Evolutionary conservation across 2,797 vertebrate species (phyloP).

Genomic region (Hydrocynus forskahlii): DNA sequence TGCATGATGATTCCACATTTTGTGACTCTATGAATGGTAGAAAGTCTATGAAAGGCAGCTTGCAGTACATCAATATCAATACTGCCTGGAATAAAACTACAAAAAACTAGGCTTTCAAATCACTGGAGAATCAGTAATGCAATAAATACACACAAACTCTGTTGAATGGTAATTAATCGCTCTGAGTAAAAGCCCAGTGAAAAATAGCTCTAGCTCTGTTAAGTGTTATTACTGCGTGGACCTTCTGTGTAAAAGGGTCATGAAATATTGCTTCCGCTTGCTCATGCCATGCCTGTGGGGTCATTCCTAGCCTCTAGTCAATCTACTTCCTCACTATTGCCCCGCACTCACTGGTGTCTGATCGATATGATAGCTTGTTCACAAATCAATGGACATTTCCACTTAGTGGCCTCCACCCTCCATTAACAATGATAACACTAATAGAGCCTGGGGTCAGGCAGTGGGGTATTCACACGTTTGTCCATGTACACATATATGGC

Average conservation of each 20-base stretch:
- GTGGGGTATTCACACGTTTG: neutral
- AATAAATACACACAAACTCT: neutral
- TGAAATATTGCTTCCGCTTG: neutral
- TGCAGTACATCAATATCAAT: neutral
- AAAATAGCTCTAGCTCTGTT: conserved; percentile 6
- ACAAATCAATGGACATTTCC: conserved; percentile 78
- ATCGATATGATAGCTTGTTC: conserved; percentile 67
- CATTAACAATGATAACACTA: conserved; percentile 46
- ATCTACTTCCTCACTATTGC: conserved; percentile 57
- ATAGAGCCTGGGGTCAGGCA: conserved; percentile 13
- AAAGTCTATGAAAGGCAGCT: neutral
- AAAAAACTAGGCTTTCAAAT: conserved; percentile 11
- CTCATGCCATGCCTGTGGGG: conserved; percentile 32
- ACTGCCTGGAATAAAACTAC: neutral
- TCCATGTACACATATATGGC: neutral
- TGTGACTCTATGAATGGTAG: neutral
- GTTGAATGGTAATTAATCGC: conserved; percentile 9
- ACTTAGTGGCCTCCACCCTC: conserved; percentile 44
- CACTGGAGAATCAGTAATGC: conserved; percentile 10
- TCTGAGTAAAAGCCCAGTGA: neutral
- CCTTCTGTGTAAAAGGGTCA: neutral
- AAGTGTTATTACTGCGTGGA: conserved; percentile 6
- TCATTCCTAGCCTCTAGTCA: conserved; percentile 63
- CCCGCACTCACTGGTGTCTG: conserved; percentile 39
- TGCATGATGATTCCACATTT: neutral